Conservation (phyloP, 2,113 vertebrate species). For the Percina caprodes region DNA sequence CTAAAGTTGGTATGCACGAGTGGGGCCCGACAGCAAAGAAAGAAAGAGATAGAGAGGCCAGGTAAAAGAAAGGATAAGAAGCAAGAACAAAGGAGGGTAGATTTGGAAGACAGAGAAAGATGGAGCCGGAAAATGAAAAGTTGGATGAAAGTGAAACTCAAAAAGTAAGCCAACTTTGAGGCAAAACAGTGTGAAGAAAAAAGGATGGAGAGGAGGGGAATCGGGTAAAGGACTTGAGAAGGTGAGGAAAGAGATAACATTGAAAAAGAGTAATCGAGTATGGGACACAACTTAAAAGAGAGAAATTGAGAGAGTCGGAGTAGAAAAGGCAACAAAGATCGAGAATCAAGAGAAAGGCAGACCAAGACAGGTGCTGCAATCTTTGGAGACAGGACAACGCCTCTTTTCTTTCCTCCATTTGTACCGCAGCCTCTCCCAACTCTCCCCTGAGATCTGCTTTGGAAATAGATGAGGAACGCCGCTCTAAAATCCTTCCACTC, state of each 20-base stretch:
- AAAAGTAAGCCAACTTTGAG: conserved; percentile 31
- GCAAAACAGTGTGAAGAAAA: conserved; percentile 20
- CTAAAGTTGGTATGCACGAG: conserved; percentile 67
- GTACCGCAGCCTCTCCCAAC: conserved; percentile 25
- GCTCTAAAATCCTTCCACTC: conserved; percentile 74
- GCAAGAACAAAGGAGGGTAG: conserved; percentile 25
- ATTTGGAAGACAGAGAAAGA: conserved; percentile 9
- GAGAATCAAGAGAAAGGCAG: neutral
- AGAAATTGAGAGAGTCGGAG: conserved; percentile 57
- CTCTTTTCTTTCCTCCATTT: conserved; percentile 34
- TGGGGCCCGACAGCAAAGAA: conserved; percentile 36
- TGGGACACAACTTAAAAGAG: conserved; percentile 54
- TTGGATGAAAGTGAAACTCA: conserved; percentile 57
- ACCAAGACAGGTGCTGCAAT: conserved; percentile 30
- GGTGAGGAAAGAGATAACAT: conserved; percentile 55
- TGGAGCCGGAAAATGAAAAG: conserved; percentile 6
- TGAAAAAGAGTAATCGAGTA: conserved; percentile 52
- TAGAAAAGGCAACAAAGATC: conserved; percentile 49
- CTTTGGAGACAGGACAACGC: conserved; percentile 34
- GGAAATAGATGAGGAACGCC: conserved; percentile 42
- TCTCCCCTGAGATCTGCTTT: conserved; percentile 55
- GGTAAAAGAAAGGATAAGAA: conserved; percentile 28
- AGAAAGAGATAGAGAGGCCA: conserved; percentile 39
- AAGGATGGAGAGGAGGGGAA: neutral
- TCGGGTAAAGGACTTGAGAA: conserved; percentile 11